These are phyloP conservation scores for Campoplex nolae DNA, from an alignment of 2,888 invertebrate species.

Conservation along the genomic window DNA sequence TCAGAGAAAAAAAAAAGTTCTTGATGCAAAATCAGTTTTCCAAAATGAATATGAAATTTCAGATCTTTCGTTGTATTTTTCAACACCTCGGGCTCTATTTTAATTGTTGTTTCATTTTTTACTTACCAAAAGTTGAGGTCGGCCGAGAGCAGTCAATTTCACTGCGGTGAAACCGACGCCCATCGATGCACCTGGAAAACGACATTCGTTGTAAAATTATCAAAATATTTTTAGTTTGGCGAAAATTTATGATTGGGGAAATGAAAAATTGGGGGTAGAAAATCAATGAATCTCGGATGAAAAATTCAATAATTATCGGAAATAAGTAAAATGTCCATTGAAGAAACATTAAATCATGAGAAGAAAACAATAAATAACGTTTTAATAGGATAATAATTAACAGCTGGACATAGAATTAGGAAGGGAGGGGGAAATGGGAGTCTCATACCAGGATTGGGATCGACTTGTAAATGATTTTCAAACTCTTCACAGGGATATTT, in stretches of 20 bases:
- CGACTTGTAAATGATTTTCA: constrained; percentile 55
- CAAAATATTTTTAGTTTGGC: not conserved
- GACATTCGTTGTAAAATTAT: constrained; percentile 10
- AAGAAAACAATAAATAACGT: not conserved
- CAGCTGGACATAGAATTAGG: not conserved
- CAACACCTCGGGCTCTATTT: not conserved
- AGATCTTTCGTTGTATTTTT: not conserved
- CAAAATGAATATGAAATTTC: not conserved
- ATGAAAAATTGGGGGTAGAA: not conserved
- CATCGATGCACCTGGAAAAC: constrained; percentile 92
- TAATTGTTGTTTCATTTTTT: constrained; percentile 7
- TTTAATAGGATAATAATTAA: not conserved
- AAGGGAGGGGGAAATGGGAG: constrained; percentile 8
- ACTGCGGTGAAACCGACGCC: constrained; percentile 98
- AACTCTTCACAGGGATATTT: constrained; percentile 68
- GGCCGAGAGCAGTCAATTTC: constrained; percentile 98
- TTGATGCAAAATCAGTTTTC: not conserved
- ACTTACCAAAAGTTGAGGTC: constrained; percentile 97
- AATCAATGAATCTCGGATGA: not conserved
- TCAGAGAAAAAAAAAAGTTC: not conserved
- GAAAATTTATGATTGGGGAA: not conserved
- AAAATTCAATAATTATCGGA: not conserved
- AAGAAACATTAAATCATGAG: too few relatives aligned
- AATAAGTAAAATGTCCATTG: not conserved
- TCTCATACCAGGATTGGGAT: constrained; percentile 73